Base-by-base conservation (phyloP, 1,140 invertebrate genomes). In the Tetragnatha versicolor region DNA sequence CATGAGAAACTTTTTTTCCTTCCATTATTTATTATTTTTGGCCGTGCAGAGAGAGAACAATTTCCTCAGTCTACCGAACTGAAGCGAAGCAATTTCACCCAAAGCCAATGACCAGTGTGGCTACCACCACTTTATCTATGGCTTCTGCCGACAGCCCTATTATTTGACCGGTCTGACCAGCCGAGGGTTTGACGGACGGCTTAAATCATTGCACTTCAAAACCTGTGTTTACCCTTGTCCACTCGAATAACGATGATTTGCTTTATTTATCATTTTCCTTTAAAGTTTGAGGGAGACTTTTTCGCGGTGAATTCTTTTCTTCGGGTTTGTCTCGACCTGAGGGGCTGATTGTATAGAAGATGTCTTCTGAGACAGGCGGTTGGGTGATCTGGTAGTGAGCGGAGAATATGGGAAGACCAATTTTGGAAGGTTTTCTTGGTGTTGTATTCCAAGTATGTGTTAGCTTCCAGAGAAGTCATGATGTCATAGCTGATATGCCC, bases 101-200 rank as follows among this genome's bases (percentile, higher is more conserved):
- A 37, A 31, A 70, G 25, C 33, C 49, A 70, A 70, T 70, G 66
- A 70, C 47, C 66, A 70, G 66, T 70, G 66, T 33, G 66, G 66
- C 39, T 35, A 70, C 47, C 14, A 35, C n/a, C 27, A 70, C 47
- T 70, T 70, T 70, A 70, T 70, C 66, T 70, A 47, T 29, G 47
- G 47, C 33, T 29, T 49, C 35, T 25, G 29, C 45, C 55, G 66
- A 70, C 66, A 70, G 47, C 7, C 27, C 66, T 70, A 70, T 70
- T 47, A 70, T 70, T 70, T 70, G 47, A 33, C 35, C 31, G 49
- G 37, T 39, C 33, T 51, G 45, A 20, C 14, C 9, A 33, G 45
- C 22, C 14, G 45, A 63, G 22, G 63, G 39, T n/a, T n/a, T n/a
- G n/a, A n/a, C n/a, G 25, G 22, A 14, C 25, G 17, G 17, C 66